Percentiles rank a stretch among this genome's conserved stretches.
Evolutionary conservation across 1,140 invertebrate species (phyloP).

Genomic region (Fopius arisanus): DNA sequence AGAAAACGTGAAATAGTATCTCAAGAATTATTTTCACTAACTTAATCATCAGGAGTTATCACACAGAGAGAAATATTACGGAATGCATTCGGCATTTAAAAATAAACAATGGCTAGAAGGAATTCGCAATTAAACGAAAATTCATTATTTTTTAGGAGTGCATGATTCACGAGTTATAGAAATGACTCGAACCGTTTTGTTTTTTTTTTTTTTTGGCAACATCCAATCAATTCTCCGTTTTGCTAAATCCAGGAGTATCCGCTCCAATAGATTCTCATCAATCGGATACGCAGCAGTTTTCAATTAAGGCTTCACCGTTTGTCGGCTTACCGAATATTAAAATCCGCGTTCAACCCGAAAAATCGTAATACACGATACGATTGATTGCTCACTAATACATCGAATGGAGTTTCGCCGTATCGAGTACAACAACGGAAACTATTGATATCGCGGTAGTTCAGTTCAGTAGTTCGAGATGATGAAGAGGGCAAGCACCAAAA

Average conservation of each 20-base stretch:
- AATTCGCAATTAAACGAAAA: too few species aligned
- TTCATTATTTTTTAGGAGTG: too few species aligned
- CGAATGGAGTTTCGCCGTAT: neutral
- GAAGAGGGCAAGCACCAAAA: neutral
- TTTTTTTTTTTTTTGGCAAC: neutral
- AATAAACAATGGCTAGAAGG: too few species aligned
- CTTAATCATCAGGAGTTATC: too few species aligned
- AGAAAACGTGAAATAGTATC: neutral
- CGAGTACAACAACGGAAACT: neutral
- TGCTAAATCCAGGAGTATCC: neutral
- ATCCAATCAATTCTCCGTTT: neutral
- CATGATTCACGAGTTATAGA: too few species aligned
- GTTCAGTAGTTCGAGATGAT: neutral
- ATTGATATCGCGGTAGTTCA: neutral
- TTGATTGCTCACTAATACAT: constrained; percentile 1
- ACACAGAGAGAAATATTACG: too few species aligned
- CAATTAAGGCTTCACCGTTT: constrained; percentile 25
- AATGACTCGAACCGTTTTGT: too few species aligned
- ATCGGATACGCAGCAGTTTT: neutral
- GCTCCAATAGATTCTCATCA: constrained; percentile 14
- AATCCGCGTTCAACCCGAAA: constrained; percentile 4
- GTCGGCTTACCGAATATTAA: constrained; percentile 28
- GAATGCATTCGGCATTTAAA: too few species aligned
- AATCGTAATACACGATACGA: constrained; percentile 13
- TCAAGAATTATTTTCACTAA: neutral